A percentile compares a stretch with the other conserved stretches of the same genome.
phyloP scores from a whole-genome alignment of 92 coral and sea anemone genomes.

The Blastomussa wellsi region DNA sequence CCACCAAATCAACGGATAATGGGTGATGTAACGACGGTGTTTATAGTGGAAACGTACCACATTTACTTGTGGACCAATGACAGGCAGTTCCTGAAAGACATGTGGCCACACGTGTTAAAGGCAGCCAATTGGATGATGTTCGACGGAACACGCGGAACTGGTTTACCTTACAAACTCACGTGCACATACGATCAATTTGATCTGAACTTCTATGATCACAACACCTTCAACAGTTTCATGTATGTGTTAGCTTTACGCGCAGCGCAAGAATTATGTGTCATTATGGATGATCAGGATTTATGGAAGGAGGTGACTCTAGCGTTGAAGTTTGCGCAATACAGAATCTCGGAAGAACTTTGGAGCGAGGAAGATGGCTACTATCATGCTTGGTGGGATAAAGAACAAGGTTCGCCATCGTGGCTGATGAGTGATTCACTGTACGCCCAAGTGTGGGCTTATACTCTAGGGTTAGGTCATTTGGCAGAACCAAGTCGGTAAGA shows the following conservation, averaged over 20 bases:
- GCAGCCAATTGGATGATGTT: slow-evolving; percentile 43
- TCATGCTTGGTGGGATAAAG: slow-evolving; percentile 51
- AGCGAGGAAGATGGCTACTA: slow-evolving; percentile 45
- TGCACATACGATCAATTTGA: slow-evolving; percentile 42
- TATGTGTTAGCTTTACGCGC: slow-evolving; percentile 43
- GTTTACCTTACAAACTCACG: slow-evolving; percentile 44
- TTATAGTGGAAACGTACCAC: slow-evolving; percentile 44
- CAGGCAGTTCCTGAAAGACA: slow-evolving; percentile 31
- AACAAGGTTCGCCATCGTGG: slow-evolving; percentile 45
- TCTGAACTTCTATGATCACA: slow-evolving; percentile 38
- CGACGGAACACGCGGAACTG: slow-evolving; percentile 31
- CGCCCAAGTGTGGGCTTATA: slow-evolving; percentile 54
- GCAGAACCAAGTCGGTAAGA: slow-evolving; percentile 31
- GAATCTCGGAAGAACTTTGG: slow-evolving; percentile 41
- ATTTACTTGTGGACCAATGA: slow-evolving; percentile 49
- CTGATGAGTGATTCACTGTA: slow-evolving; percentile 51
- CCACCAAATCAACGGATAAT: slow-evolving; percentile 47
- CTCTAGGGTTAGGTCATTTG: slow-evolving; percentile 40
- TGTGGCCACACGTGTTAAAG: slow-evolving; percentile 42
- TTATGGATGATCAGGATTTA: slow-evolving; percentile 19
- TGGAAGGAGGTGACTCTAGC: slow-evolving; percentile 9
- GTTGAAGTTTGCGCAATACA: neutral
- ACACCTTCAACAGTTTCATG: slow-evolving; percentile 44
- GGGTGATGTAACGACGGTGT: slow-evolving; percentile 52
- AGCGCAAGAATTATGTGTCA: slow-evolving; percentile 31